phyloP scores from a whole-genome alignment of 1,140 invertebrate species.

The Drosophila saltans region DNA sequence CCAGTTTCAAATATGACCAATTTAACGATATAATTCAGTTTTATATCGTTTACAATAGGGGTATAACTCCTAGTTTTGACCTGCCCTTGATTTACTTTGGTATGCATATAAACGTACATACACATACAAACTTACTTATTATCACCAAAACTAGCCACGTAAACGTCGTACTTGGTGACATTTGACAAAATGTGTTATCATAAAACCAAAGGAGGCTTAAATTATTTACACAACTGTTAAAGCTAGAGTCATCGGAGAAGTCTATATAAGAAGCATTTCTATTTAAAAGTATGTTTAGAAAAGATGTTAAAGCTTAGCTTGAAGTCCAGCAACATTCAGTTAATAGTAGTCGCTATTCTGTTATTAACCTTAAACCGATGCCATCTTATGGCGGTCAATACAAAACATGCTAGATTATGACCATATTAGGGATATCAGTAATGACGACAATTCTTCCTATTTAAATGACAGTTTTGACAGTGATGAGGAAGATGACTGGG shows the following conservation, averaged over 20 bases:
- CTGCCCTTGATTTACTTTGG: conserved; percentile 40
- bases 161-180: conserved; percentile 7
- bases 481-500: no score
- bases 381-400: no score
- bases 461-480: no score
- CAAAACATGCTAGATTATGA: no score
- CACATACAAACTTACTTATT: neutral
- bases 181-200: conserved; percentile 20
- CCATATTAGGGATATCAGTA: no score
- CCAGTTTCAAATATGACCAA: no score
- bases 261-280: no score
- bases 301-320: conserved; percentile 16
- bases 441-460: no score
- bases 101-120: conserved; percentile 22
- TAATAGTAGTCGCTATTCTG: conserved; percentile 1
- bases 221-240: no score
- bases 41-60: neutral
- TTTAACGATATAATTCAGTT: neutral
- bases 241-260: no score
- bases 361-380: neutral
- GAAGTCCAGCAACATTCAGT: conserved; percentile 35
- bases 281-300: neutral
- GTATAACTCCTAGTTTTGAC: neutral
- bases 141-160: neutral
- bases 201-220: no score